Evolutionary conservation across 2,113 vertebrate species (phyloP).

Genomic region (Pholis gunnellus): DNA sequence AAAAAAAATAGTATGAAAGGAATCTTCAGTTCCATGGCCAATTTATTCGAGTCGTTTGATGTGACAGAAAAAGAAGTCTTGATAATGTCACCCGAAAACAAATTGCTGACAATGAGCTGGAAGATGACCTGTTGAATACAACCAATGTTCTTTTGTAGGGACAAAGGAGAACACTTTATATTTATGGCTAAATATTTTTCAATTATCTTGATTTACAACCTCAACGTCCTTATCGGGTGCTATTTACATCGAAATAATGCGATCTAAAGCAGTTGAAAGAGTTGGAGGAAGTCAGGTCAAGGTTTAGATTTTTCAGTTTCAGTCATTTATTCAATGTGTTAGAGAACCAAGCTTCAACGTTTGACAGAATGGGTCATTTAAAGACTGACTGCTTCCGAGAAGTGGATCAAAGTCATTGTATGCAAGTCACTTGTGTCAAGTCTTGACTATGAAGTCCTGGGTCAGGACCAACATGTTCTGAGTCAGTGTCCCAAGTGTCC

Average conservation of each 20-base stretch:
- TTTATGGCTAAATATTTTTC: neutral
- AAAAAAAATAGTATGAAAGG: constrained; percentile 44
- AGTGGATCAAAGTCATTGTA: neutral
- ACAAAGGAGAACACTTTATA: neutral
- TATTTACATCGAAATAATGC: neutral
- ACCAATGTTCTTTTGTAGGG: neutral
- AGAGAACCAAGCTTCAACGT: neutral
- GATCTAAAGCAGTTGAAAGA: neutral
- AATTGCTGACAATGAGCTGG: constrained; percentile 6
- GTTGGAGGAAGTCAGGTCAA: neutral
- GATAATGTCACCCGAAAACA: constrained; percentile 1
- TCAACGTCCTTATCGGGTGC: neutral
- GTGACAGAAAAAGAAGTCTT: neutral
- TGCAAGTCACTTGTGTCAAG: neutral
- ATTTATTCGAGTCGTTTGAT: constrained; percentile 18
- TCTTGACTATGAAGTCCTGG: neutral
- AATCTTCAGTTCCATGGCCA: constrained; percentile 21
- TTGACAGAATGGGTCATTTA: neutral
- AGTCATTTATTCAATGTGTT: neutral
- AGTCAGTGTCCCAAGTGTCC: neutral
- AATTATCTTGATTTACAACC: neutral
- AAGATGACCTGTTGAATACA: neutral
- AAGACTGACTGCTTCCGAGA: neutral
- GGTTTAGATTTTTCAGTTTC: neutral
- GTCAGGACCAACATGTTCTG: neutral